Conservation (phyloP, 2,888 invertebrate genomes). For the Sialis lutaria region DNA sequence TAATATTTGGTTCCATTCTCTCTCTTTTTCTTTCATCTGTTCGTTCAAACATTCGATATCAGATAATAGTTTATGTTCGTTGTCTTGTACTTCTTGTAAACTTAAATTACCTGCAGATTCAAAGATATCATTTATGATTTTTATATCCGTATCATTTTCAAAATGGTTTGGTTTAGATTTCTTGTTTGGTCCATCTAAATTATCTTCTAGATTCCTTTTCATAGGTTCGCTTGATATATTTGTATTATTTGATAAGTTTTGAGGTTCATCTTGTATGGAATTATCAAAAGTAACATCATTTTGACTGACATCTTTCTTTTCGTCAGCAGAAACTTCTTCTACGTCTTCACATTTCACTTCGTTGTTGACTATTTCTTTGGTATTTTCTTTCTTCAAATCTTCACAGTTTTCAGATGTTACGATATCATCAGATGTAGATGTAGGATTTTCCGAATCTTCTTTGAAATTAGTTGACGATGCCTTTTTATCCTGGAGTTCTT, state of each 20-base stretch:
- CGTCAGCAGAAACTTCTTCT: conserved; percentile 8
- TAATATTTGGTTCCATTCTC: conserved; percentile 71
- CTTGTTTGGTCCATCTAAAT: conserved; percentile 17
- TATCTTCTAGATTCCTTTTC: conserved; percentile 11
- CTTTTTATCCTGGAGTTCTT: conserved; percentile 23
- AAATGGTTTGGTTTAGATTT: conserved; percentile 28
- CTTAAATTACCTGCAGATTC: conserved; percentile 41
- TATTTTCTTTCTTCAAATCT: conserved; percentile 8
- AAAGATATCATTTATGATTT: conserved; percentile 33
- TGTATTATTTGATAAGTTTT: conserved; percentile 4
- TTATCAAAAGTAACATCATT: conserved; percentile 4
- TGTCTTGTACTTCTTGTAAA: conserved; percentile 39
- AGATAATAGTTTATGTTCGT: conserved; percentile 43
- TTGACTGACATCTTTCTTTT: conserved; percentile 9
- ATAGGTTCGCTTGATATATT: conserved; percentile 6
- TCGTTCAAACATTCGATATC: conserved; percentile 56
- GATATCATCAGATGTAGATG: conserved; percentile 1
- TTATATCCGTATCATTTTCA: conserved; percentile 26
- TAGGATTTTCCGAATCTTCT: background rate
- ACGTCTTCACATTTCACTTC: conserved; percentile 7
- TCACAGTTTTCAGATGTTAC: conserved; percentile 6
- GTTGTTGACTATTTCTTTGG: background rate
- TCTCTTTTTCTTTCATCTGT: conserved; percentile 62
- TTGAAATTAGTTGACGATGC: background rate
- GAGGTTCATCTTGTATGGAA: background rate